phyloP scores from a whole-genome alignment of 37 sponge, comb jelly and placozoan species.

The Ianthella basta region DNA sequence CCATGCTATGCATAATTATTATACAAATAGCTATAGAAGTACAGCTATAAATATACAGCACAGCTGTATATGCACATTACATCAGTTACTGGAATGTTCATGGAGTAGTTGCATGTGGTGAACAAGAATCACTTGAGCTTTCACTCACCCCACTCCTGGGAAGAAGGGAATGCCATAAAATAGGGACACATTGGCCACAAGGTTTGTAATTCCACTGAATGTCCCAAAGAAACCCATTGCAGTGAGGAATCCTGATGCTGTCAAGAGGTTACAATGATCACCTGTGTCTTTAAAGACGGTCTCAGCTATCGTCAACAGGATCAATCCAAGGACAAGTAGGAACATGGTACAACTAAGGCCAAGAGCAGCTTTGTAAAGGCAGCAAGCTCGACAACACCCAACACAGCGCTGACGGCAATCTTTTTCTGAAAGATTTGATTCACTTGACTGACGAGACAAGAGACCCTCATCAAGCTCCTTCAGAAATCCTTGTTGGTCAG shows the following conservation, averaged over 20 bases:
- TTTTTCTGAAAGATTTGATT: too few species aligned
- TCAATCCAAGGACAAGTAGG: neutral
- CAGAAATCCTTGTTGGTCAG: neutral
- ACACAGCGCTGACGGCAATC: neutral
- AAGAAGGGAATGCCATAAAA: conserved; percentile 64
- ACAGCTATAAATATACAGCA: too few species aligned
- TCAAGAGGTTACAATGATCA: neutral
- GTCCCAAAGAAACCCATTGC: conserved; percentile 78
- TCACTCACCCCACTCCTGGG: conserved; percentile 67
- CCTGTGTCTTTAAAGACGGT: neutral
- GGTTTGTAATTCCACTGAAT: conserved; percentile 70
- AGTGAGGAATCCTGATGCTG: conserved; percentile 50
- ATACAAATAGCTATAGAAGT: too few species aligned
- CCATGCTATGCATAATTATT: too few species aligned
- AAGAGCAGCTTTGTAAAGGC: neutral
- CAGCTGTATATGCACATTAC: neutral
- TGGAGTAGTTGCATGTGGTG: too few species aligned
- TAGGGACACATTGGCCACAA: conserved; percentile 59
- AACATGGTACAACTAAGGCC: neutral
- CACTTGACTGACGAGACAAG: neutral
- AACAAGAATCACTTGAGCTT: neutral
- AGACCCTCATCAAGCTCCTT: conserved; percentile 10
- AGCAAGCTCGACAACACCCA: neutral
- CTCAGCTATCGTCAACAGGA: neutral
- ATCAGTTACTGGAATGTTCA: too few species aligned